phyloP scores from a whole-genome alignment of 2,888 invertebrate genomes.

The Nomada ferruginata region DNA sequence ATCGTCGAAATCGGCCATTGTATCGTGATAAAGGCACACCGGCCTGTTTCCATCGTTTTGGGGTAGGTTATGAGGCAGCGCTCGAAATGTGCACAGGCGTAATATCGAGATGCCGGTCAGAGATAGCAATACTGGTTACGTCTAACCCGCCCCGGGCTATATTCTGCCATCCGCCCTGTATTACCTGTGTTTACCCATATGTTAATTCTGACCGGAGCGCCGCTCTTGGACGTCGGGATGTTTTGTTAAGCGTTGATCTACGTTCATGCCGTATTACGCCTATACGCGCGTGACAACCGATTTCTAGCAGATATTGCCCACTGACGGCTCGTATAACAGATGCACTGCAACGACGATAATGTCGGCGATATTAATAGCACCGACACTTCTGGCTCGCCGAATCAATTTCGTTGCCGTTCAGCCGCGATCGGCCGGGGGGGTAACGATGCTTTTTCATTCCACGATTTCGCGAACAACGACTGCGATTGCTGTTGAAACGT shows the following conservation, averaged over 20 bases:
- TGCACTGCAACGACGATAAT: conserved; percentile 60
- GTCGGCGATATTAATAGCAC: conserved; percentile 57
- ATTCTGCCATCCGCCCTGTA: conserved; percentile 48
- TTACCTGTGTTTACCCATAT: conserved; percentile 73
- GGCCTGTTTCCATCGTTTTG: conserved; percentile 35
- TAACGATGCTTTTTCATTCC: not conserved
- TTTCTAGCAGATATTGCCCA: conserved; percentile 39
- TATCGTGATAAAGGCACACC: conserved; percentile 12
- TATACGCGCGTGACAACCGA: conserved; percentile 51
- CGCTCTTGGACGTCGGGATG: conserved; percentile 62
- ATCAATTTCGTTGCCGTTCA: conserved; percentile 30
- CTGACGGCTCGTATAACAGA: conserved; percentile 57
- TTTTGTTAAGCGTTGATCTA: conserved; percentile 69
- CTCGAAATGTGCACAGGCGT: conserved; percentile 51
- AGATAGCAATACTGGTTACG: conserved; percentile 63
- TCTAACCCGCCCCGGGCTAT: conserved; percentile 41
- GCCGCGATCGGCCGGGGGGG: not conserved
- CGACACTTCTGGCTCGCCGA: conserved; percentile 24
- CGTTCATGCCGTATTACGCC: conserved; percentile 42
- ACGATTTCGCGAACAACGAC: not conserved
- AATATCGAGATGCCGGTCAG: conserved; percentile 63
- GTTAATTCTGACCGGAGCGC: conserved; percentile 69
- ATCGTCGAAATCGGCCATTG: conserved; percentile 32
- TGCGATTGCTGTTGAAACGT: not conserved
- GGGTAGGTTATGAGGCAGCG: conserved; percentile 32